Base-by-base conservation (phyloP, 2,888 invertebrate species). In the Nomada ruficornis region DNA sequence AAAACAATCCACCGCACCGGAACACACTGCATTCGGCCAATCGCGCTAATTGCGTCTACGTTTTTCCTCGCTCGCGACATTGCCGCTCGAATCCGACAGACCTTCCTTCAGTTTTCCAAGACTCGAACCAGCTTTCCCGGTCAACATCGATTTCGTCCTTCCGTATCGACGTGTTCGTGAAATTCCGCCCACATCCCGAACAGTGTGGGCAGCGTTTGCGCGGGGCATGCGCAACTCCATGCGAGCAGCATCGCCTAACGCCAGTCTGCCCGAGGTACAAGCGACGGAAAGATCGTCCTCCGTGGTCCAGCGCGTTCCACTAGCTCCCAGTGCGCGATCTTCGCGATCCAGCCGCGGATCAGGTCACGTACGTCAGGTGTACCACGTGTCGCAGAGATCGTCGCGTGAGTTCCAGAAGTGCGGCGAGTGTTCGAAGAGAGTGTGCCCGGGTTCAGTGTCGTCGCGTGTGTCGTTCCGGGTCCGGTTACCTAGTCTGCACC, bases 251-350 rank as follows among this genome's bases (percentile, higher is more conserved):
- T 88, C 88, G 86, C 86, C 88, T 87, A 91, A 91, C 91, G 92
- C 92, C 93, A 94, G 94, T 93, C 91, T 90, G 93, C 93, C 93
- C 93, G 91, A 91, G 92, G 91, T 91, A 89, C 91, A 91, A 92
- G 91, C 89, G 89, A 90, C 91, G 92, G 86, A 87, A 91, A 92
- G 91, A 90, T 92, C 90, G 88, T 88, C 80, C 83, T 50, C 76
- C 70, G 74, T 78, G 77, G 59, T 84, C 77, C 73, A 69, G 59
- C 80, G 74, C 57, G 69, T 63, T 69, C 68, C 72, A 64, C 68
- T 20, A 29, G 60, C 68, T 60, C 44, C 26, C 23, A 68, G 54
- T 50, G 26, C 76, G n/a, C 26, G 64, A 63, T 59, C 47, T 63
- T 62, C 44, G 44, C 50, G 59, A 71, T 65, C 64, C 18, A 52